A percentile compares a stretch with the other conserved stretches of the same genome.
phyloP scores from a whole-genome alignment of 37 sponge, comb jelly and placozoan genomes.

The Amphimedon queenslandica region DNA sequence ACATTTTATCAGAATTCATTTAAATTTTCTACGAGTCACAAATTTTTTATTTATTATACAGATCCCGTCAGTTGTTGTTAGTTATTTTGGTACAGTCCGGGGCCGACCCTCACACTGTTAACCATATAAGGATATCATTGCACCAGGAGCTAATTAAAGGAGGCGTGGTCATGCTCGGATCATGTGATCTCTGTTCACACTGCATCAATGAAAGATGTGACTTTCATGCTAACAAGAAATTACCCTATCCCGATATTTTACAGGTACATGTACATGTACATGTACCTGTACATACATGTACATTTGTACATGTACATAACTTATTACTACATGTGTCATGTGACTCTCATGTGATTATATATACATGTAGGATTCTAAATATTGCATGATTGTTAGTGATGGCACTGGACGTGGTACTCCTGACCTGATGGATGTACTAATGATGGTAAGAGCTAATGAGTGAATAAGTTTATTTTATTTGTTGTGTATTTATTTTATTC shows the following conservation, averaged over 20 bases:
- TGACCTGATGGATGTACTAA: too few species aligned
- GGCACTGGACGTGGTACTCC: too few species aligned
- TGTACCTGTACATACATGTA: neutral
- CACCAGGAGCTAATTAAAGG: neutral
- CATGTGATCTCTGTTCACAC: neutral
- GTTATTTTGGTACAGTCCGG: neutral
- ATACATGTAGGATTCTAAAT: too few species aligned
- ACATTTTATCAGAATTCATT: too few species aligned
- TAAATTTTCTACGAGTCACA: too few species aligned
- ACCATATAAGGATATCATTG: neutral
- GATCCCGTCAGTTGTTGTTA: neutral
- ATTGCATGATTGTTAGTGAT: too few species aligned
- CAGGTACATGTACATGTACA: conserved; percentile 4
- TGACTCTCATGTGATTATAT: neutral
- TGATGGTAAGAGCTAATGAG: too few species aligned
- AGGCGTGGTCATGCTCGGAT: neutral
- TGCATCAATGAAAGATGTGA: neutral
- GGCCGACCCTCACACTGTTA: neutral
- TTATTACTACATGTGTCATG: neutral
- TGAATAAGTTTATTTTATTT: too few species aligned
- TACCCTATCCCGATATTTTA: neutral
- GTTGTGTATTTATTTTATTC: too few species aligned
- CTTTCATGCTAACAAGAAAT: neutral
- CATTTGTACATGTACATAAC: neutral
- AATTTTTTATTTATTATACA: too few species aligned